Evolutionary conservation across 1,140 invertebrate species (phyloP).

Genomic region (Drosophila nasuta): DNA sequence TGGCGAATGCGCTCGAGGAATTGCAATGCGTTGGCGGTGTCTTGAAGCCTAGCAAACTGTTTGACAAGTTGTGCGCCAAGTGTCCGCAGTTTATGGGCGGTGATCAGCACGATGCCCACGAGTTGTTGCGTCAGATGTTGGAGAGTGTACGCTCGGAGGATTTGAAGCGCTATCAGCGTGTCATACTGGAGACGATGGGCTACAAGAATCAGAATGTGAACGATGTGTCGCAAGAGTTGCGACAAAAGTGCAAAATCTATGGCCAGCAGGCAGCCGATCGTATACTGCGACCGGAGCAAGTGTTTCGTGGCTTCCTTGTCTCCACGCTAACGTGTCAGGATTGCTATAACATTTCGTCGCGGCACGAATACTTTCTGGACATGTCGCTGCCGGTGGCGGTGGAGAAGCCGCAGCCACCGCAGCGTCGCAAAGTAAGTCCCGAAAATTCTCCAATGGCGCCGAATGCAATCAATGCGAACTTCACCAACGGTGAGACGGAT

Average conservation of each 20-base stretch:
- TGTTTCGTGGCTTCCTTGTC: slow-evolving; percentile 95
- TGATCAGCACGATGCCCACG: slow-evolving; percentile 98
- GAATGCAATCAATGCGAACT: slow-evolving; percentile 51
- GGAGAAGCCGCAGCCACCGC: slow-evolving; percentile 89
- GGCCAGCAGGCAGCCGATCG: slow-evolving; percentile 92
- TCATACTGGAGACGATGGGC: slow-evolving; percentile 90
- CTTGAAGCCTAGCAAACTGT: slow-evolving; percentile 90
- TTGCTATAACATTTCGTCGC: slow-evolving; percentile 93
- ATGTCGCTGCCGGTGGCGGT: slow-evolving; percentile 94
- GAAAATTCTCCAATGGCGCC: slow-evolving; percentile 44
- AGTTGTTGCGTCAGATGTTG: slow-evolving; percentile 94
- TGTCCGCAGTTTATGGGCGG: slow-evolving; percentile 95
- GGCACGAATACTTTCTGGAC: slow-evolving; percentile 97
- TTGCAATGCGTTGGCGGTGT: slow-evolving; percentile 88
- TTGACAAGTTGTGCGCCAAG: slow-evolving; percentile 91
- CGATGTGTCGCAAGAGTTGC: slow-evolving; percentile 90
- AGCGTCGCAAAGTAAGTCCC: slow-evolving; percentile 85
- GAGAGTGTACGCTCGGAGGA: slow-evolving; percentile 92
- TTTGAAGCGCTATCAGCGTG: slow-evolving; percentile 90
- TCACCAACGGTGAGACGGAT: slow-evolving; percentile 31
- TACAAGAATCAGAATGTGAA: slow-evolving; percentile 89
- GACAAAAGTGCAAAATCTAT: slow-evolving; percentile 92
- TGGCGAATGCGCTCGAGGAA: slow-evolving; percentile 90
- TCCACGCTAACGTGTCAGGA: slow-evolving; percentile 96
- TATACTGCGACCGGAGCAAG: slow-evolving; percentile 92